Conservation (phyloP, 2,113 vertebrate genomes). For the Bombycilla garrulus region DNA sequence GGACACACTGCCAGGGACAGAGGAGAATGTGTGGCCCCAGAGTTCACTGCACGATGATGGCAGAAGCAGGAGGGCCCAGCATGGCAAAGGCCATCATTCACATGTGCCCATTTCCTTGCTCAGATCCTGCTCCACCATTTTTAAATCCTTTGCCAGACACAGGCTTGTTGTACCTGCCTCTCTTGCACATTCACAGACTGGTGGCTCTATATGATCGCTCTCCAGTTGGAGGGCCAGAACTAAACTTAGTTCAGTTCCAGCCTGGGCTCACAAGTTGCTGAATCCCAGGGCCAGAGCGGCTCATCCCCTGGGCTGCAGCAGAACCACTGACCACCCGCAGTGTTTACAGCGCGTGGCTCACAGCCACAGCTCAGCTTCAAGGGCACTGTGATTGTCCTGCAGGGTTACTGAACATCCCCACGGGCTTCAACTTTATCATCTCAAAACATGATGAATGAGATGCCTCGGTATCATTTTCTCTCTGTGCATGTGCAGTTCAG, state of each 20-base stretch:
- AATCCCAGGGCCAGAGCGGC: background rate
- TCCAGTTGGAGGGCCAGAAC: background rate
- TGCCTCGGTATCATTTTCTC: background rate
- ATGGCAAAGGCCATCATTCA: background rate
- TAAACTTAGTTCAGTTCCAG: background rate
- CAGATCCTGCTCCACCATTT: background rate
- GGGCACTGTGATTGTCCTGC: background rate
- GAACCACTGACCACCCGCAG: background rate
- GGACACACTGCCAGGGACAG: background rate
- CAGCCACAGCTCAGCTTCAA: rapidly evolving
- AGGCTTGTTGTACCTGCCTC: background rate
- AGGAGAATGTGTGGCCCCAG: background rate
- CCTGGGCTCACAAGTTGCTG: background rate
- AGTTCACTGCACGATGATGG: rapidly evolving
- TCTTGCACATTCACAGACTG: rapidly evolving
- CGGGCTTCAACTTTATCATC: background rate
- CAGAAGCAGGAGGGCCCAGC: background rate
- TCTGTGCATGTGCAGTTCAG: background rate
- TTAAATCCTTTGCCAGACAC: background rate
- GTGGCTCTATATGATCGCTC: rapidly evolving
- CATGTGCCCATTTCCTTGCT: background rate
- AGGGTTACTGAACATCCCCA: background rate
- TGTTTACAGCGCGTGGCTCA: background rate
- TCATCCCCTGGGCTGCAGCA: background rate
- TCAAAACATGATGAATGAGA: background rate